Base-by-base conservation (phyloP, 2,888 invertebrate species). In the Aphodius sticticus region DNA sequence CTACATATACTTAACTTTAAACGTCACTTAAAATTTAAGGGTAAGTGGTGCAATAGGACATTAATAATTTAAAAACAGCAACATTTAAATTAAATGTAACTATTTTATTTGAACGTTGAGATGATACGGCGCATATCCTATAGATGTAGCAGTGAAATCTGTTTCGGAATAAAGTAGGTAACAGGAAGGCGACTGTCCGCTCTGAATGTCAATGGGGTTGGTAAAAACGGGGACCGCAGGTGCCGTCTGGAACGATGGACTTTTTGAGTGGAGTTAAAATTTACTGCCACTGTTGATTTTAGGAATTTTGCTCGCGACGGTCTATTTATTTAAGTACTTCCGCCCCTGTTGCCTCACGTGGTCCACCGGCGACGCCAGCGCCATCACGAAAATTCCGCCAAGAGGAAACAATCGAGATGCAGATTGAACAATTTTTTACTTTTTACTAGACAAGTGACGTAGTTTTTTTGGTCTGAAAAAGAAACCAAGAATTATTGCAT, bases 231-330 rank as follows among this genome's bases (percentile, higher is more conserved):
- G 9, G 53, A 9, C 53, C 53, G 53, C 53, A 53, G 53, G 53
- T 53, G 53, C 53, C 12, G 53, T 53, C 53, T 53, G 12, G 53
- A 12, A 12, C 53, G 53, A 53, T 53, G 53, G 53, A 80, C 78
- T 80, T 80, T 80, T 80, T 76, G 80, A 80, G 80, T 78, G 80
- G 76, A 76, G 80, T 80, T 80, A 80, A 77, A 80, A 80, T 80
- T 80, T 80, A 80, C 76, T 53, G 77, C 35, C 53, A 53, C 53
- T 80, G 80, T 80, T 80, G 80, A 80, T 80, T 80, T 80, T 80
- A 78, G 80, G 78, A 80, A 80, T 80, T 80, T 80, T 76, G 53
- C 53, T 53, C 78, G 76, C 53, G 53, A 53, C 78, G 76, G 16
- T 78, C 76, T 80, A 78, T 80, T 80, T 80, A 80, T 80, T 80